Conservation (phyloP, 2,797 vertebrate species). For the Epinephelus awoara region DNA sequence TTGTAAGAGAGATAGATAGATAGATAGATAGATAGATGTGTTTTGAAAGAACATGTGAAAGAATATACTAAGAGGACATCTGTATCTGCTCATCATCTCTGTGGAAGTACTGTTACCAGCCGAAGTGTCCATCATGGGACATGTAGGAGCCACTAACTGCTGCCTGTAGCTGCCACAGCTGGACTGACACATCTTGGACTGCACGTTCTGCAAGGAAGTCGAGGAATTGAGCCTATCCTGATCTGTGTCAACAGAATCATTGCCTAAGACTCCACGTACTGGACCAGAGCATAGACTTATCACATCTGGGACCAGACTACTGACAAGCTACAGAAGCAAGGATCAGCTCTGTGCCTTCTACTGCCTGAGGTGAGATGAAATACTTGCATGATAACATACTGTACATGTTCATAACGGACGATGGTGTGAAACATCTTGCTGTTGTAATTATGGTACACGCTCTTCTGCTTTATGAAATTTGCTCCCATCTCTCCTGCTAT, state of each 20-base stretch:
- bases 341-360: constrained; percentile 22
- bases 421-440: constrained; percentile 11
- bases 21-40: background rate
- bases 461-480: background rate
- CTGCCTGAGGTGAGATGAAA: constrained; percentile 65
- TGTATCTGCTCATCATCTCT: constrained; percentile 3
- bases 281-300: constrained; percentile 10
- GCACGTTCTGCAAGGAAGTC: constrained; percentile 22
- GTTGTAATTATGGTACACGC: background rate
- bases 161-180: constrained; percentile 20
- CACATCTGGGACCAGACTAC: constrained; percentile 7
- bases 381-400: constrained; percentile 10
- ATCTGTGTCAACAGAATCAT: constrained; percentile 38
- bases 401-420: constrained; percentile 1
- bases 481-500: background rate
- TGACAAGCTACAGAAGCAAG: constrained; percentile 36
- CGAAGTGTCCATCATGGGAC: constrained; percentile 23
- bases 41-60: constrained; percentile 3
- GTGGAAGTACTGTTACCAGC: constrained; percentile 9
- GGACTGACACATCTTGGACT: constrained; percentile 25
- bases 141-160: constrained; percentile 14
- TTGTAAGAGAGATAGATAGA: background rate
- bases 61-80: background rate
- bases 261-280: constrained; percentile 3
- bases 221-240: constrained; percentile 12